Conservation (phyloP, 1,140 invertebrate genomes). For the Halictus rubicundus region DNA sequence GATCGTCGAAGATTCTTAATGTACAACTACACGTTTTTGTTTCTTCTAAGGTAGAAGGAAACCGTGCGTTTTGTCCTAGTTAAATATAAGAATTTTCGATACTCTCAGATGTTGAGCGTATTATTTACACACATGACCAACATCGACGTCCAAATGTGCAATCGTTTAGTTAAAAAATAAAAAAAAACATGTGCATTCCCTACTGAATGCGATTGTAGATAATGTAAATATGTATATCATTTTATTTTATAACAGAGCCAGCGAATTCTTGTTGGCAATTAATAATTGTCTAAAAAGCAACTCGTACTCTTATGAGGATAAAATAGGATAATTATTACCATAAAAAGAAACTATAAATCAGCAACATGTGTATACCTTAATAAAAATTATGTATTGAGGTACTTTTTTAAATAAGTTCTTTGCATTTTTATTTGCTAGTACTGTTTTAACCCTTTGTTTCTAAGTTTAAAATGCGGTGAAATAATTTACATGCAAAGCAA, state of each 20-base stretch:
- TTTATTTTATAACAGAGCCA: constrained; percentile 81
- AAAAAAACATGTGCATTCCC: constrained; percentile 67
- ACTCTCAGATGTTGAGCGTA: constrained; percentile 50
- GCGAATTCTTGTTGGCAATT: constrained; percentile 75
- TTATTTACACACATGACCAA: constrained; percentile 74
- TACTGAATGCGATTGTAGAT: constrained; percentile 75
- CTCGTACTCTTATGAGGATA: constrained; percentile 71
- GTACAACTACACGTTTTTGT: neutral
- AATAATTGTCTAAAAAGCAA: constrained; percentile 71
- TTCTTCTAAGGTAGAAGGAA: neutral
- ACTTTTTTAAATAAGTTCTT: constrained; percentile 78
- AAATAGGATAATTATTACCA: constrained; percentile 78
- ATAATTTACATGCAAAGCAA: constrained; percentile 3
- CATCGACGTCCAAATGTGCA: constrained; percentile 80
- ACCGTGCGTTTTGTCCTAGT: constrained; percentile 17
- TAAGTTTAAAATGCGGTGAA: neutral
- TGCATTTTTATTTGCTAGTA: constrained; percentile 55
- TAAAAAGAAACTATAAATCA: constrained; percentile 78
- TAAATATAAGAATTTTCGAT: constrained; percentile 33
- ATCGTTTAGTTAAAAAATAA: constrained; percentile 75
- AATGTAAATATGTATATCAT: constrained; percentile 81
- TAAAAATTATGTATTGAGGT: constrained; percentile 81
- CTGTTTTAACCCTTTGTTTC: neutral
- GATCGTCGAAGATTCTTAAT: constrained; percentile 21
- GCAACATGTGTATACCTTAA: constrained; percentile 79